These are phyloP conservation scores for Alauda arvensis DNA, from an alignment of 2,797 vertebrate species.

Conservation along the genomic window DNA sequence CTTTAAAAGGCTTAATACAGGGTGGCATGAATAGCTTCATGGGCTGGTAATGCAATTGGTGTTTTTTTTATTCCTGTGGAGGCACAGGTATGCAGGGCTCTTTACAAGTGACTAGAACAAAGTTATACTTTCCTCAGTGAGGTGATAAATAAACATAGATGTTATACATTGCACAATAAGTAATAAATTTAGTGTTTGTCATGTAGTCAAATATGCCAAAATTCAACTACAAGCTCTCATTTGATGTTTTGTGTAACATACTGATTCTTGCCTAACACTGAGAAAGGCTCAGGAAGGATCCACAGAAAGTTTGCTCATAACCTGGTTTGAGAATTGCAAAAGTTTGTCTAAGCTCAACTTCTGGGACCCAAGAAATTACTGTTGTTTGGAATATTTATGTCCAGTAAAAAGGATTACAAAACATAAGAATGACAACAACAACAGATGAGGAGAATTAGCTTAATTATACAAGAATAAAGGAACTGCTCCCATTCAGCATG, in stretches of 20 bases:
- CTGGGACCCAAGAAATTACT: background rate
- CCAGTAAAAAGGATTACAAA: background rate
- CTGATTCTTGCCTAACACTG: background rate
- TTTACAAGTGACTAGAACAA: background rate
- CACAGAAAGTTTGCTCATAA: background rate
- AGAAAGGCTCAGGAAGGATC: background rate
- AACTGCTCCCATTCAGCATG: background rate
- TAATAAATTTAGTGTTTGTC: background rate
- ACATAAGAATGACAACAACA: background rate
- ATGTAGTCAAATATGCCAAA: background rate
- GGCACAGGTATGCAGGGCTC: background rate
- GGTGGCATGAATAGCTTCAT: background rate
- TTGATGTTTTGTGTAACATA: background rate
- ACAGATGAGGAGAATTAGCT: background rate
- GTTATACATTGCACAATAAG: background rate
- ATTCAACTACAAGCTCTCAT: background rate
- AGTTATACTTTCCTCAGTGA: background rate
- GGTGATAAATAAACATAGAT: background rate
- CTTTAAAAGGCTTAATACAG: conserved; percentile 21
- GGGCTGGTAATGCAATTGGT: background rate
- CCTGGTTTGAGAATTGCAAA: background rate
- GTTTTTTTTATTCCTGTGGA: background rate
- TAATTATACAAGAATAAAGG: background rate
- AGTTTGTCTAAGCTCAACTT: background rate
- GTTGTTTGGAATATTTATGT: background rate